phyloP scores from a whole-genome alignment of 2,888 invertebrate species.

The Drosophila nr. perissopoda region DNA sequence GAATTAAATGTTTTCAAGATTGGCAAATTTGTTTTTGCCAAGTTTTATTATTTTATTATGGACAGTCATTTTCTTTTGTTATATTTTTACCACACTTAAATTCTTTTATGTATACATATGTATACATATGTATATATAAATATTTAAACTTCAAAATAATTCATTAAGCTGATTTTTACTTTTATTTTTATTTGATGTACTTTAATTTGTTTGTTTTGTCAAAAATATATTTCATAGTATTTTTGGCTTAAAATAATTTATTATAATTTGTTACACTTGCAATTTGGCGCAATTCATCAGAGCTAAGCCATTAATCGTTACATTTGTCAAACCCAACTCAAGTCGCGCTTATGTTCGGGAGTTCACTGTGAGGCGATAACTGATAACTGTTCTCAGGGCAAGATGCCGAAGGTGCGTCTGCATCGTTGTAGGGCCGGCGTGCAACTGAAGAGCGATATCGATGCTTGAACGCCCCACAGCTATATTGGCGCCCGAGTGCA shows the following conservation, averaged over 20 bases:
- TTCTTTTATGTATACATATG: background rate
- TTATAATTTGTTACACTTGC: constrained; percentile 9
- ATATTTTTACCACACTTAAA: background rate
- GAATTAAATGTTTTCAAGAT: background rate
- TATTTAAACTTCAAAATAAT: background rate
- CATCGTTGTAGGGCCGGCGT: constrained; percentile 74
- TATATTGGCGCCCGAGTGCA: constrained; percentile 20
- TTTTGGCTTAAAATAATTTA: background rate
- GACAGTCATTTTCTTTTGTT: background rate
- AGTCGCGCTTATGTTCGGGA: constrained; percentile 25
- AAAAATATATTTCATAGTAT: background rate
- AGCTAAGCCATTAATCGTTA: constrained; percentile 27
- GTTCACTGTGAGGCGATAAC: constrained; percentile 13
- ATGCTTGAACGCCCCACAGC: constrained; percentile 1
- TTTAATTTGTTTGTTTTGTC: background rate
- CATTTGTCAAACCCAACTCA: constrained; percentile 19
- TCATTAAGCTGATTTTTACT: background rate
- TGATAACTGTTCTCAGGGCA: constrained; percentile 27
- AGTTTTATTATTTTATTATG: background rate
- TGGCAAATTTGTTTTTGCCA: background rate
- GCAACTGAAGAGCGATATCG: constrained; percentile 58
- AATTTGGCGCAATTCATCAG: constrained; percentile 1
- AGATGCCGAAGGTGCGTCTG: constrained; percentile 59
- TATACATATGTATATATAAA: background rate
- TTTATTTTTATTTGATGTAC: background rate